Base-by-base conservation (phyloP, 2,797 vertebrate species). In the Danio albolineatus region DNA sequence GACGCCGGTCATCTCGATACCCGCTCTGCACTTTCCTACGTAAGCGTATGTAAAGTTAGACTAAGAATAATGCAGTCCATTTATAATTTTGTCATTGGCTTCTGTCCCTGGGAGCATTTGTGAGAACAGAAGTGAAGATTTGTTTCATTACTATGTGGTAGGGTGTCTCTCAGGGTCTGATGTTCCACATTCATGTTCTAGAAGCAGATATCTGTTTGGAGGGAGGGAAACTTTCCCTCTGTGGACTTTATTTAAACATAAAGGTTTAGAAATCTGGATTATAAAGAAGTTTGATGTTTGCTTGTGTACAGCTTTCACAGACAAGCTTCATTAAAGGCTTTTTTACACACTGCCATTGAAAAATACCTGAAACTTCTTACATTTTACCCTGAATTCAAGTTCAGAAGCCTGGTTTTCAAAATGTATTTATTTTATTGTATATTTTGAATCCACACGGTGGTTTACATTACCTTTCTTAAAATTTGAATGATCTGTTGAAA, bases 101-200 rank as follows among this genome's bases (percentile, higher is more conserved):
- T 64, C 17, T 41, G 36, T 72, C 57, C 64, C 67, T 44, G 38
- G 17, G 67, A 51, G 67, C 4, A 51, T 71, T 70, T 28, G 8
- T 72, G 19, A n/a, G 77, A 79, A 71, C 12, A 71, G 36, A 53
- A 71, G 46, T 53, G 17, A 78, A 59, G 17, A 56, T 67, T 78
- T 59, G 48, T 61, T 13, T 41, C 41, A 5, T 73, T 53, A 69
- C 75, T 57, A 48, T 67, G 64, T 21, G 21, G 41, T 48, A 17
- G 14, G 8, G 49, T 48, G 53, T 69, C 76, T 78, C 76, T 59
- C 43, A 78, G 76, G 76, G 54, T 59, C 43, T 7, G 28, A 60
- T 69, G 76, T 59, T 78, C 76, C 76, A 78, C 53, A 78, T 78
- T 78, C 53, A 60, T 59, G 64, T 76, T 59, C 76, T 69, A 69